Conservation (phyloP, 2,797 vertebrate species). For the Melopsittacus undulatus region DNA sequence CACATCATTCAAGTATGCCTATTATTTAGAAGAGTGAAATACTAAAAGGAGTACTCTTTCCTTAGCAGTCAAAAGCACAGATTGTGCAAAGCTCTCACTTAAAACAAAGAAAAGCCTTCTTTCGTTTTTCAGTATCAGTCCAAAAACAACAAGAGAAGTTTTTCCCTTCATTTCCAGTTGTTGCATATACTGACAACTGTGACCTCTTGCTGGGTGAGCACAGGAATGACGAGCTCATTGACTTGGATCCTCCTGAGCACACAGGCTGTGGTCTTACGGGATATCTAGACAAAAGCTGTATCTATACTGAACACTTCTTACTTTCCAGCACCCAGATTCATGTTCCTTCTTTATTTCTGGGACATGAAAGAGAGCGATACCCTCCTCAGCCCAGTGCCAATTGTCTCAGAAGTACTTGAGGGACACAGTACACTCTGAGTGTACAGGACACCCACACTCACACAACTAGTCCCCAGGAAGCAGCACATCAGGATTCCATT, state of each 20-base stretch:
- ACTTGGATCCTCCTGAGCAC: background rate
- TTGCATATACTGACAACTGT: background rate
- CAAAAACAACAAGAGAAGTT: background rate
- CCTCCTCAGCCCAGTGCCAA: background rate
- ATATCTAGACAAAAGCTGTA: background rate
- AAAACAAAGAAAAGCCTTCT: background rate
- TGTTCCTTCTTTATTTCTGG: background rate
- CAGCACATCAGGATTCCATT: background rate
- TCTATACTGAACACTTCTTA: fast-evolving
- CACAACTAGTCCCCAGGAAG: background rate
- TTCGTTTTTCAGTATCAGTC: background rate
- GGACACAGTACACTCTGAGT: background rate
- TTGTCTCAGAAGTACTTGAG: fast-evolving
- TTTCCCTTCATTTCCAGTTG: background rate
- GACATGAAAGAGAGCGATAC: fast-evolving
- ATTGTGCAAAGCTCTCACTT: background rate
- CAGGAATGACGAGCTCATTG: fast-evolving
- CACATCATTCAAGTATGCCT: background rate
- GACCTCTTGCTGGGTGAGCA: background rate
- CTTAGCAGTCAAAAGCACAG: background rate
- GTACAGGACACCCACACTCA: fast-evolving
- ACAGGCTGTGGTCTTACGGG: background rate
- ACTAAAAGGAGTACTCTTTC: background rate
- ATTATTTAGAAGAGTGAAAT: background rate
- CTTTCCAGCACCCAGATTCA: background rate